Base-by-base conservation (phyloP, 2,888 invertebrate genomes). In the Petrophora chlorosata region DNA sequence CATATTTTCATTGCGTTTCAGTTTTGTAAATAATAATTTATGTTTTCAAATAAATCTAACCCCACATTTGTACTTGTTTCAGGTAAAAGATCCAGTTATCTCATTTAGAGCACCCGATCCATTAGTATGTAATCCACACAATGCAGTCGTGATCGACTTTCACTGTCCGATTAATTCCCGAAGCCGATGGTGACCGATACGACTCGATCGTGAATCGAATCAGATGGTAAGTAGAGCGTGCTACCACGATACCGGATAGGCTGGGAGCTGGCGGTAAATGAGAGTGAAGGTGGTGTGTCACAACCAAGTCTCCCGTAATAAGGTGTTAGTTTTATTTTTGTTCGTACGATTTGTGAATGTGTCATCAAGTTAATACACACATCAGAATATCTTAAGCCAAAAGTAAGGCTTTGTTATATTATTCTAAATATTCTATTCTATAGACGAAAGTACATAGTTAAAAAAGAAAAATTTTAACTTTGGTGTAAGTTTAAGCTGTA, bases 131-230 rank as follows among this genome's bases (percentile, higher is more conserved):
- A 41, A 48, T 48, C 26, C 32, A 42, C 36, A 33, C 14, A 16
- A 12, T 10, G n/a, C 5, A 12, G 23, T 47, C 41, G 41, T 33
- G 38, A 43, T 38, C 34, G 55, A 82, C 84, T 84, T 84, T 84
- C 84, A 79, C 83, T 71, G 59, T 25, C 25, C 64, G 58, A 68
- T 73, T 73, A 73, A 76, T 76, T 76, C 73, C 19, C 15, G 35
- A 35, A 70, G 62, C 46, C 54, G 61, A 67, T 63, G 55, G 51
- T 43, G 53, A 52, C 46, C 65, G 76, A 72, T 74, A 69, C 64
- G 61, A 61, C 52, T 64, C 71, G 78, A 52, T 64, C 71, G 78
- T 72, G 75, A 61, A 64, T 59, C 71, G 75, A 75, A 78, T 80
- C 65, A 59, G 62, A 70, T 74, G 67, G 56, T 51, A 78, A 75